Evolutionary conservation across 2,797 vertebrate genomes (phyloP), one percentile per base, ranked within the genome.

Genomic region (Catamblyrhynchus diadema): DNA sequence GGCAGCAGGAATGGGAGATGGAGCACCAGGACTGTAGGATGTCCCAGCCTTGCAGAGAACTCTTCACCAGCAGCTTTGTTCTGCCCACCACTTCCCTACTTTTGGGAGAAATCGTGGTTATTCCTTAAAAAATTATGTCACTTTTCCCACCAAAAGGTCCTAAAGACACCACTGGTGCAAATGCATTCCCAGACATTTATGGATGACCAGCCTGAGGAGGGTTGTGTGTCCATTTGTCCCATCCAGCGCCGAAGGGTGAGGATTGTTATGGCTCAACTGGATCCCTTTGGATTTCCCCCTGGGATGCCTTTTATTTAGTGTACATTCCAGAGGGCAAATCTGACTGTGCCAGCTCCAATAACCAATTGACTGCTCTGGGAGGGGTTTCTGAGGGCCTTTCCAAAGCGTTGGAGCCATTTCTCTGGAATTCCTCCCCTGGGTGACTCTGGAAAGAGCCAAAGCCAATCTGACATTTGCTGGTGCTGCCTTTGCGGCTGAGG

Each of bases 221-320:
- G 17, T 1, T 4, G n/a, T 4, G 75, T 51, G 47, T 44, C 35
- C 42, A 2, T 70, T 24, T 2, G 3, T 73, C 1, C 0, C 15
- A 30, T n/a, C 51, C 53, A 12, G 0, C 0, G 0, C 35, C 1
- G 0, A 6, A 72, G 30, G 24, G 33, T 24, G 47, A 72, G n/a
- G 54, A 11, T 7, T 60, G 69, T 57, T 80, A 20, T 42, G 1
- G 9, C 62, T 71, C 45, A 28, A 0, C 47, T 84, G 61, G 50
- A 35, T 60, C 42, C 33, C 47, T 77, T 19, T 50, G 64, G 23
- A 27, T 62, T 89, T 82, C 54, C 44, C 74, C 71, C 70, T 1
- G 9, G 69, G 67, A 53, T 20, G 27, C 33, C 28, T 85, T 91
- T 91, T 71, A 64, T 70, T 80, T 44, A 13, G 37, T 53, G 44